These are phyloP conservation scores for Rhadina sibilatrix DNA, from an alignment of 2,113 vertebrate species.

Conservation along the genomic window DNA sequence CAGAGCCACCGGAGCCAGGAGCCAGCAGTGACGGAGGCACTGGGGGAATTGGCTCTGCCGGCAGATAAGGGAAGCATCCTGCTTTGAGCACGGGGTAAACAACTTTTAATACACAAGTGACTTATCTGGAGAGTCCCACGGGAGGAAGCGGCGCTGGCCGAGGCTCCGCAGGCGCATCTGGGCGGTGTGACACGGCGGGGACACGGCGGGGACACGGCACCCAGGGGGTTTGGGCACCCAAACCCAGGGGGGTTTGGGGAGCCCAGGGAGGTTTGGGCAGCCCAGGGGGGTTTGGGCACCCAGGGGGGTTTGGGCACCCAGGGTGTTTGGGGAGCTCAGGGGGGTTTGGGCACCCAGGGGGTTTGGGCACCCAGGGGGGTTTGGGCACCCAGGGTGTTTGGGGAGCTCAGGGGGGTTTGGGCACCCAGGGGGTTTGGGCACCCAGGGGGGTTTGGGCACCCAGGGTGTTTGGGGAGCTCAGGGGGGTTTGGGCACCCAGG, in stretches of 20 bases:
- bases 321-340: neutral
- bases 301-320: neutral
- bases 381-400: neutral
- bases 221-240: neutral
- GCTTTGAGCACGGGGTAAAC: slow-evolving; percentile 20
- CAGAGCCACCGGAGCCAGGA: slow-evolving; percentile 31
- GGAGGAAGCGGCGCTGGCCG: neutral
- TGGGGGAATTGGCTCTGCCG: slow-evolving; percentile 1
- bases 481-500: fast-evolving
- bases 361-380: no score
- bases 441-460: no score
- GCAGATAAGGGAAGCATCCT: slow-evolving; percentile 64
- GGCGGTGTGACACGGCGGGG: fast-evolving
- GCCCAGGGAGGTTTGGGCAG: neutral
- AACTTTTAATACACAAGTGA: slow-evolving; percentile 5
- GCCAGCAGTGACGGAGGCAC: neutral
- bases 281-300: neutral
- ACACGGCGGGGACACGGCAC: fast-evolving
- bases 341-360: neutral
- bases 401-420: no score
- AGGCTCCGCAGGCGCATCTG: neutral
- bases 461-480: neutral
- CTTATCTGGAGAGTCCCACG: slow-evolving; percentile 16
- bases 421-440: no score
- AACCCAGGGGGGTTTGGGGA: neutral